Evolutionary conservation across 1,140 invertebrate genomes (phyloP).

Genomic region (Hirudo medicinalis): DNA sequence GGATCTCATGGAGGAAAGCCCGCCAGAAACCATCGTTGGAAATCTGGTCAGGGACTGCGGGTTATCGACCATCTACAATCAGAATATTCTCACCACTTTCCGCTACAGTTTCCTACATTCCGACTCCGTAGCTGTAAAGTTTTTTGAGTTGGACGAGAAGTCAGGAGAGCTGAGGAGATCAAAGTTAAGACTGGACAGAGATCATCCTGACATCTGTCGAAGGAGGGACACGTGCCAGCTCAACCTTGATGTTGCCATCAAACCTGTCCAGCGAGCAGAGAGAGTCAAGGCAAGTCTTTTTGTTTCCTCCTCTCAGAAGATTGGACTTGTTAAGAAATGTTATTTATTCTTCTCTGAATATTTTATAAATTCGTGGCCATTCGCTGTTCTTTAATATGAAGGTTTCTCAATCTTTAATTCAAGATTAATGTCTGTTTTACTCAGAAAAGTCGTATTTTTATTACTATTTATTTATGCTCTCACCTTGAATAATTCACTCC

Average conservation of each 20-base stretch:
- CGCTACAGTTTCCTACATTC: conserved; percentile 17
- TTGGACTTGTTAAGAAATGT: too few relatives aligned
- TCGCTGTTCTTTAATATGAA: too few relatives aligned
- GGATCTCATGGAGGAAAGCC: conserved; percentile 8
- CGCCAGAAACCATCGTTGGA: conserved; percentile 6
- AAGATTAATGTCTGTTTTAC: too few relatives aligned
- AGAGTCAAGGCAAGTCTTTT: conserved; percentile 15
- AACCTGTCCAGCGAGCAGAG: conserved; percentile 7
- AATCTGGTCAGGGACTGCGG: conserved; percentile 5
- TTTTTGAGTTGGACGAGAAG: conserved; percentile 17
- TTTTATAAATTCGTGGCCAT: too few relatives aligned
- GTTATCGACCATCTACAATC: conserved; percentile 7
- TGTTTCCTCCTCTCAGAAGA: too few relatives aligned
- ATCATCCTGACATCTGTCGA: conserved; percentile 16
- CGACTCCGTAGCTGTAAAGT: not conserved
- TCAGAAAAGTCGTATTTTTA: too few relatives aligned
- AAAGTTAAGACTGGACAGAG: conserved; percentile 16
- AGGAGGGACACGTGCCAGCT: conserved; percentile 10
- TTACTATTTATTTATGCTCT: too few relatives aligned
- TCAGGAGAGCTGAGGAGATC: conserved; percentile 17
- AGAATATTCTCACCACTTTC: conserved; percentile 7
- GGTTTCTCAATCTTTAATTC: too few relatives aligned
- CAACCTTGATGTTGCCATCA: conserved; percentile 18
- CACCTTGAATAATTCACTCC: too few relatives aligned
- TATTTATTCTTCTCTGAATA: too few relatives aligned